A percentile compares a stretch with the other conserved stretches of the same genome.
Conservation (phyloP, 2,888 invertebrate species). For the Metopia argyrocephala region DNA sequence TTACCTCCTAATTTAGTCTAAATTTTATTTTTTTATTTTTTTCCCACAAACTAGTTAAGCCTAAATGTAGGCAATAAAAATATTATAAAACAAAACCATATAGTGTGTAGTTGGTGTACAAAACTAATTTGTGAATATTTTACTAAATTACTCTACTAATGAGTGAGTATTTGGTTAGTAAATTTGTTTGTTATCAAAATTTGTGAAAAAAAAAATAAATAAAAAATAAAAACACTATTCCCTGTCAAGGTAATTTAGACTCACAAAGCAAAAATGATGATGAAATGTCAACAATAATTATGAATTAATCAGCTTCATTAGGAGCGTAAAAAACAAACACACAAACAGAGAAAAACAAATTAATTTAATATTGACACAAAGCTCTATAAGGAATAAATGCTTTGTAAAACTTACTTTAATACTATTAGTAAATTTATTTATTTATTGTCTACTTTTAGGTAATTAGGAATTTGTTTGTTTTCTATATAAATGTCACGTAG, state of each 20-base stretch:
- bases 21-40: neutral
- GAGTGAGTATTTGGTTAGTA: constrained; percentile 26
- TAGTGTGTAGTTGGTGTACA: neutral
- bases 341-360: neutral
- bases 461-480: neutral
- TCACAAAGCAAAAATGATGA: constrained; percentile 1
- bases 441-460: constrained; percentile 26
- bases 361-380: neutral
- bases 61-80: constrained; percentile 23
- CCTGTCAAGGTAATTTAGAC: neutral
- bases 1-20: neutral
- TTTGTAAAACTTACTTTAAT: neutral
- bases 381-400: neutral
- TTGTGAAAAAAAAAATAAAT: neutral
- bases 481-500: constrained; percentile 42
- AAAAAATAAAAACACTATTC: neutral
- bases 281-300: constrained; percentile 51
- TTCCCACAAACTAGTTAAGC: neutral
- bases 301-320: constrained; percentile 27
- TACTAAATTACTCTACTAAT: constrained; percentile 52
- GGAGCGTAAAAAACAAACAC: neutral
- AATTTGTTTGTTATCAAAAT: neutral
- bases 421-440: neutral
- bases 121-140: constrained; percentile 51
- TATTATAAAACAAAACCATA: neutral